Conservation (phyloP, 2,113 vertebrate genomes). For the Onychorhynchus coronatus region DNA sequence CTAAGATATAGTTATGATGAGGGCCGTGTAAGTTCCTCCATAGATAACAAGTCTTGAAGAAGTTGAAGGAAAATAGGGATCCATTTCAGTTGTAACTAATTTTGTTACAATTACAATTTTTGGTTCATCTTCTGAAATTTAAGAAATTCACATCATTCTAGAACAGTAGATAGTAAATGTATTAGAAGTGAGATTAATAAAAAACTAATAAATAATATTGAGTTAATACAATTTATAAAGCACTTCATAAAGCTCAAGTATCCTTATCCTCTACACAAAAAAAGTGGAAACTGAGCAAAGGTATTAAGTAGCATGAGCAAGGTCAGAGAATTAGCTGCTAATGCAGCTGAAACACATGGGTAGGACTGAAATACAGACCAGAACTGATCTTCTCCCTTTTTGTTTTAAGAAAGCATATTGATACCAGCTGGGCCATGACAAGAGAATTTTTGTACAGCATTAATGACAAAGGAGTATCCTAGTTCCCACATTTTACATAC, state of each 20-base stretch:
- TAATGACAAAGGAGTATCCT: not conserved
- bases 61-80: not conserved
- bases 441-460: not conserved
- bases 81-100: not conserved
- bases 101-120: not conserved
- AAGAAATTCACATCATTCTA: not conserved
- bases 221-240: not conserved
- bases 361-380: not conserved
- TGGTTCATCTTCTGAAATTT: not conserved
- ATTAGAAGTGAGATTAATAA: not conserved
- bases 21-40: not conserved
- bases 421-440: not conserved
- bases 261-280: not conserved
- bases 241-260: not conserved
- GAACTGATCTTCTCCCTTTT: not conserved
- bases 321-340: not conserved
- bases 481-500: not conserved
- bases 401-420: not conserved
- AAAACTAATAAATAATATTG: not conserved
- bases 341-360: not conserved
- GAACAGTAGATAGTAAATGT: not conserved
- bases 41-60: not conserved
- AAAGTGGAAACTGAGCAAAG: not conserved
- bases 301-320: not conserved
- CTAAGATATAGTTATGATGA: not conserved